These are phyloP conservation scores for Phycodurus eques DNA, from an alignment of 2,113 vertebrate genomes.

Conservation along the genomic window DNA sequence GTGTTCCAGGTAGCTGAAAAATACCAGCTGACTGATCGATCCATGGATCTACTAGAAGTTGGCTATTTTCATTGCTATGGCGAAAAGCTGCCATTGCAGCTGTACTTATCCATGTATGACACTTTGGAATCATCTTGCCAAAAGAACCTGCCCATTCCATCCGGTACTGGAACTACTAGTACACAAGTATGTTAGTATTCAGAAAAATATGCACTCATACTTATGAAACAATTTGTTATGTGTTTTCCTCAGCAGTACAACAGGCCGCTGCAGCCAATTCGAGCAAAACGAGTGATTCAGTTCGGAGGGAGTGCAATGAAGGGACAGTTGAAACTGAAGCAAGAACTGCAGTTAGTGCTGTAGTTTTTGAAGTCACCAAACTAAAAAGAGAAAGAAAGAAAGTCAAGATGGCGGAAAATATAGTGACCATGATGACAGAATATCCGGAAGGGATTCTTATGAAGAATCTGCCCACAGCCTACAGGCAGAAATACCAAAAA, in stretches of 20 bases:
- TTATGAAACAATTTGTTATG: background rate
- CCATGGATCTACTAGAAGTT: slow-evolving; percentile 51
- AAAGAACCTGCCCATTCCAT: background rate
- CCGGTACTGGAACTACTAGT: slow-evolving; percentile 30
- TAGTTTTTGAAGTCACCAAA: background rate
- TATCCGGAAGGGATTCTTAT: slow-evolving; percentile 52
- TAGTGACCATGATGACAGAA: slow-evolving; percentile 49
- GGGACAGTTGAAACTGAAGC: no score
- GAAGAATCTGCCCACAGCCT: slow-evolving; percentile 35
- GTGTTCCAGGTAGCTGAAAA: slow-evolving; percentile 52
- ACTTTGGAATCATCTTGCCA: slow-evolving; percentile 1
- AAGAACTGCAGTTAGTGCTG: background rate
- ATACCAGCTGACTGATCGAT: slow-evolving; percentile 27
- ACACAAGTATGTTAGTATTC: background rate
- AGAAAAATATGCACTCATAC: background rate
- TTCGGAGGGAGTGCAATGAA: background rate
- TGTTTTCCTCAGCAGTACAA: slow-evolving; percentile 16
- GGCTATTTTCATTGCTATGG: slow-evolving; percentile 43
- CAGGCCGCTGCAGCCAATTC: background rate
- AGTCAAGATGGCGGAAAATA: background rate
- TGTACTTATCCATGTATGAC: slow-evolving; percentile 64
- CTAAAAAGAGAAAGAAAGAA: background rate
- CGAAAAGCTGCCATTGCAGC: slow-evolving; percentile 43
- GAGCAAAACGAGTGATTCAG: slow-evolving; percentile 23
- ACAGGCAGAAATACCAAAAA: slow-evolving; percentile 38